Evolutionary conservation across 2,113 vertebrate species (phyloP).

Genomic region (Burhinus bistriatus): DNA sequence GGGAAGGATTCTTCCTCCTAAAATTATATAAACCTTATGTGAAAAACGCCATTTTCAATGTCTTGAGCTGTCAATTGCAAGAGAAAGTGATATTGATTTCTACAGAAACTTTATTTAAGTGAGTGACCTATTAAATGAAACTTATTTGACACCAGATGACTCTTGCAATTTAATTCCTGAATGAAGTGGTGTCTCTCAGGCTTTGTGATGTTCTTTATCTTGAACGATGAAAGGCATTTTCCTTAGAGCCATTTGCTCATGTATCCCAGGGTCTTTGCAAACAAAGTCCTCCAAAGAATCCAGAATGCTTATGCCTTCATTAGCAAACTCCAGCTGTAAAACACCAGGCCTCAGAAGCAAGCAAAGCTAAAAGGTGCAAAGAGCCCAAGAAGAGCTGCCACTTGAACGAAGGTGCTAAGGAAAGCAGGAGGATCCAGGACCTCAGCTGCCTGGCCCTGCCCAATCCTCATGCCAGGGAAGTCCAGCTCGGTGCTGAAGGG

Average conservation of each 20-base stretch:
- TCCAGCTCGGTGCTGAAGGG: neutral
- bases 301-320: neutral
- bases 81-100: conserved; percentile 68
- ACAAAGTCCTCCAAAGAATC: neutral
- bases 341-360: neutral
- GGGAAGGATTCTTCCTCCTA: neutral
- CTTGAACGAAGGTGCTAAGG: neutral
- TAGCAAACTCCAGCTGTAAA: neutral
- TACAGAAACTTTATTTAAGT: conserved; percentile 59
- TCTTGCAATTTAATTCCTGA: conserved; percentile 56
- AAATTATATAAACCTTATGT: conserved; percentile 49
- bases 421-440: neutral
- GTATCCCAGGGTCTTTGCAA: neutral
- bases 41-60: conserved; percentile 56
- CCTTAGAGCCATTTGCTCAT: neutral
- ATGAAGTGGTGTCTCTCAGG: conserved; percentile 50
- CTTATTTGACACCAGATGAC: conserved; percentile 53
- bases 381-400: neutral
- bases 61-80: conserved; percentile 54
- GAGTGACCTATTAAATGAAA: conserved; percentile 63
- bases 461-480: fast-evolving
- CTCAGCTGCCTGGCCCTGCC: too few species aligned
- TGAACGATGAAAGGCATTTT: conserved; percentile 46
- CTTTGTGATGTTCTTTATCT: conserved; percentile 27
- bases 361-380: neutral